Evolutionary conservation across 2,113 vertebrate species (phyloP).

Genomic region (Chloropsis hardwickii): DNA sequence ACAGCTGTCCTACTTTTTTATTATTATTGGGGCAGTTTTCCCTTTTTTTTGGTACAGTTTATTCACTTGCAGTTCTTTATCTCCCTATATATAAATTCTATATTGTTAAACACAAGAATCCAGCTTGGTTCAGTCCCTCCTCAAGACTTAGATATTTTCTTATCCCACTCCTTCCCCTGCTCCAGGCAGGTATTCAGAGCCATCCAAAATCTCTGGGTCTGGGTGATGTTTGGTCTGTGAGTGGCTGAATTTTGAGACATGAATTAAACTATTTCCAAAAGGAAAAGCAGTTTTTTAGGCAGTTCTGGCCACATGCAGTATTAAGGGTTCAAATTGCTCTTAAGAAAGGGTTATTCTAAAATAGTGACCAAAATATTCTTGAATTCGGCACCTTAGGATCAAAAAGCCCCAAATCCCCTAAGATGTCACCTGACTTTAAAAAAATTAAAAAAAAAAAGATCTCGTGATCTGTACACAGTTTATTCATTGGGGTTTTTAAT

Average conservation of each 20-base stretch:
- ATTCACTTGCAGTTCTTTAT: not conserved
- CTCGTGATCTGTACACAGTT: not conserved
- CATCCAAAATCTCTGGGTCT: not conserved
- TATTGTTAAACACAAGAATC: not conserved
- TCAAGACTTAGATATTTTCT: not conserved
- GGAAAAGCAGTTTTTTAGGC: not conserved
- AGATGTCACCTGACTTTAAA: not conserved
- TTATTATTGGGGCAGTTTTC: not conserved
- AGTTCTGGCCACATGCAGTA: not conserved
- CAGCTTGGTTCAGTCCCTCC: not conserved
- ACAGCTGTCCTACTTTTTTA: slow-evolving; percentile 26
- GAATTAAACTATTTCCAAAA: not conserved
- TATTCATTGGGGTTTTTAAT: not conserved
- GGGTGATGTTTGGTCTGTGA: not conserved
- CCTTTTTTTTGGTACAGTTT: not conserved
- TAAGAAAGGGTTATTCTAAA: not conserved
- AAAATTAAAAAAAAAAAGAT: not conserved
- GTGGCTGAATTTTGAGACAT: not conserved
- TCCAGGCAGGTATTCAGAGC: not conserved
- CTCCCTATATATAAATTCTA: not conserved
- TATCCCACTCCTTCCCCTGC: not conserved
- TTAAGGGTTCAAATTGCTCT: not conserved
- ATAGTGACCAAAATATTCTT: not conserved
- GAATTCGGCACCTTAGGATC: not conserved
- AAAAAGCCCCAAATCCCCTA: not conserved